These are phyloP conservation scores for Thinocorus orbignyianus DNA, from an alignment of 2,113 vertebrate species.

Conservation along the genomic window DNA sequence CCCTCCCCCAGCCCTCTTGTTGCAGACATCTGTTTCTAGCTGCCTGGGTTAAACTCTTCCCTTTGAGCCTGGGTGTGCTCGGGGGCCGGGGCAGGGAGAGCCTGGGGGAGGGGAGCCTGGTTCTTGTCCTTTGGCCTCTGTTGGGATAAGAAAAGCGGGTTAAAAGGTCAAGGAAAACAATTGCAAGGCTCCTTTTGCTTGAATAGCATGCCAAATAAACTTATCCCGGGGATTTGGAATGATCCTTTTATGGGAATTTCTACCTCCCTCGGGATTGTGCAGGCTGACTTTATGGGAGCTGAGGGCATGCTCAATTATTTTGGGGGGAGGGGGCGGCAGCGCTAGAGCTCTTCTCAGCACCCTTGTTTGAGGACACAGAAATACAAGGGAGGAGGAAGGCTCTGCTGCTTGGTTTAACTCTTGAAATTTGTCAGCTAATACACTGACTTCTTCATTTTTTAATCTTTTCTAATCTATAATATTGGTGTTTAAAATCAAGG, in stretches of 20 bases:
- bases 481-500: not conserved
- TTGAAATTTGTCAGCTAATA: not conserved
- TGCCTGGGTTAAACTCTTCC: not conserved
- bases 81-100: not conserved
- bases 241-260: slow-evolving; percentile 43
- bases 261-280: not conserved
- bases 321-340: not conserved
- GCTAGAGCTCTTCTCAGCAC: not conserved
- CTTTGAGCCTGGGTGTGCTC: not conserved
- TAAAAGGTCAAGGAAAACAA: slow-evolving; percentile 62
- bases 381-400: not conserved
- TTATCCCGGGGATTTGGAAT: not conserved
- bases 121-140: slow-evolving; percentile 21
- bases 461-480: not conserved
- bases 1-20: not conserved
- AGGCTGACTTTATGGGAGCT: not conserved
- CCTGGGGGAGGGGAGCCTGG: not conserved
- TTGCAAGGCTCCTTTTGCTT: not conserved
- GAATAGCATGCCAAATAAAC: slow-evolving; percentile 37
- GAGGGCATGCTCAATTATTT: not conserved
- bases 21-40: not conserved
- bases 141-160: slow-evolving; percentile 4
- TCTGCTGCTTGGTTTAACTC: not conserved
- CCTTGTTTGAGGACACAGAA: not conserved
- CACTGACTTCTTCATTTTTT: not conserved